Percentiles rank a stretch among this genome's conserved stretches.
These are phyloP conservation scores for Phrynocephalus guinanensis DNA, from an alignment of 2,797 vertebrate genomes.

Conservation along the genomic window DNA sequence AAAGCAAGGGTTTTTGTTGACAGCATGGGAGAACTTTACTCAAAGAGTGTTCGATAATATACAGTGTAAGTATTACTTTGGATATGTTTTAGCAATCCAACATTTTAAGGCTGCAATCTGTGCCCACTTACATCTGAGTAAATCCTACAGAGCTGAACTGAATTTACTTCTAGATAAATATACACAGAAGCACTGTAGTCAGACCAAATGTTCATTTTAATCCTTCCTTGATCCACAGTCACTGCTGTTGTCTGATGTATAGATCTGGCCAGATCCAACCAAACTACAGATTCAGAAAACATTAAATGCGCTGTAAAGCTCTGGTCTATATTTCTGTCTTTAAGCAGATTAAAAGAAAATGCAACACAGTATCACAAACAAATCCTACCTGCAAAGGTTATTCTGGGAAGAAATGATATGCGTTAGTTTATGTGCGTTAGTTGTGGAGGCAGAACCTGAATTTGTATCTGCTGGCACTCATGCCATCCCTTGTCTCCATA, in stretches of 20 bases:
- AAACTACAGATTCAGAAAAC: too few species aligned
- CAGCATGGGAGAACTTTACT: background rate
- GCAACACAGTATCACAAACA: background rate
- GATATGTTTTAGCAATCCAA: background rate
- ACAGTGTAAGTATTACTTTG: background rate
- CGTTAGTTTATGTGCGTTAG: background rate
- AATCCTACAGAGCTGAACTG: background rate
- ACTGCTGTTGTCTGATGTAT: too few species aligned
- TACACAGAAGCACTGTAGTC: background rate
- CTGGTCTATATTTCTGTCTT: background rate
- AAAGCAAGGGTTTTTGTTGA: background rate
- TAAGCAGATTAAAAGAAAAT: background rate
- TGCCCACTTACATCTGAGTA: background rate
- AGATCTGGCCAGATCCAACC: too few species aligned
- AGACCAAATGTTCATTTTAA: too few species aligned
- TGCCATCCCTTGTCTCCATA: background rate
- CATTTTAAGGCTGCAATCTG: background rate
- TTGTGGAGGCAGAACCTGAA: too few species aligned
- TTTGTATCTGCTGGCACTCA: background rate
- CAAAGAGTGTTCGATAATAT: background rate
- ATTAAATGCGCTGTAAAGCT: too few species aligned
- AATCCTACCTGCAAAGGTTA: background rate
- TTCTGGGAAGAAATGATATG: background rate
- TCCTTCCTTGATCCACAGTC: too few species aligned
- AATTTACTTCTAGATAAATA: background rate